These are phyloP conservation scores for Corapipo altera DNA, from an alignment of 2,113 vertebrate genomes.

Conservation along the genomic window DNA sequence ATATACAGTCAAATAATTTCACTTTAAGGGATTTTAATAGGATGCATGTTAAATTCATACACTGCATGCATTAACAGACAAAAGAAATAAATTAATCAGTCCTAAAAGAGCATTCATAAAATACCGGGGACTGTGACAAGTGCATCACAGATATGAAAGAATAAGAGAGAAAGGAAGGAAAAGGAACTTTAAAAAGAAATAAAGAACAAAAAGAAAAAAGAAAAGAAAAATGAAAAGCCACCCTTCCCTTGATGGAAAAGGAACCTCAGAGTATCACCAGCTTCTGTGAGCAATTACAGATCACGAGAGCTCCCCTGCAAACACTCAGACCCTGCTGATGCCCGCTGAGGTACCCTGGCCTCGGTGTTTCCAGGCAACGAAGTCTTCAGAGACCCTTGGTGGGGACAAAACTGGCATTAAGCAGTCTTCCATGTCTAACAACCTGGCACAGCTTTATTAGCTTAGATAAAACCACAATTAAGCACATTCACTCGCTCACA, in stretches of 20 bases:
- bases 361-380: constrained; percentile 57
- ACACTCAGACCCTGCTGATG: not conserved
- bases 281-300: constrained; percentile 32
- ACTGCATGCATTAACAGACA: constrained; percentile 31
- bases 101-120: constrained; percentile 4
- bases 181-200: not conserved
- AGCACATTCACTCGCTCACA: constrained; percentile 10
- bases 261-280: not conserved
- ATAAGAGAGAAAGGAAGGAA: not conserved
- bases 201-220: not conserved
- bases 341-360: not conserved
- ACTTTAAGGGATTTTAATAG: constrained; percentile 27
- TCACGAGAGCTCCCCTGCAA: constrained; percentile 3
- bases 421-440: constrained; percentile 69
- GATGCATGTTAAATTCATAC: constrained; percentile 29
- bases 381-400: constrained; percentile 36
- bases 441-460: constrained; percentile 52
- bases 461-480: constrained; percentile 62
- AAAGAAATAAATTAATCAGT: constrained; percentile 19
- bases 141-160: not conserved
- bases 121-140: not conserved
- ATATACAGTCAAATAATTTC: constrained; percentile 9
- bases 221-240: fast-evolving
- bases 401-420: constrained; percentile 60
- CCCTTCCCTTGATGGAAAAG: not conserved